A percentile compares a stretch with the other conserved stretches of the same genome.
phyloP scores from a whole-genome alignment of 1,140 invertebrate genomes.

The Globodera ellingtonae region DNA sequence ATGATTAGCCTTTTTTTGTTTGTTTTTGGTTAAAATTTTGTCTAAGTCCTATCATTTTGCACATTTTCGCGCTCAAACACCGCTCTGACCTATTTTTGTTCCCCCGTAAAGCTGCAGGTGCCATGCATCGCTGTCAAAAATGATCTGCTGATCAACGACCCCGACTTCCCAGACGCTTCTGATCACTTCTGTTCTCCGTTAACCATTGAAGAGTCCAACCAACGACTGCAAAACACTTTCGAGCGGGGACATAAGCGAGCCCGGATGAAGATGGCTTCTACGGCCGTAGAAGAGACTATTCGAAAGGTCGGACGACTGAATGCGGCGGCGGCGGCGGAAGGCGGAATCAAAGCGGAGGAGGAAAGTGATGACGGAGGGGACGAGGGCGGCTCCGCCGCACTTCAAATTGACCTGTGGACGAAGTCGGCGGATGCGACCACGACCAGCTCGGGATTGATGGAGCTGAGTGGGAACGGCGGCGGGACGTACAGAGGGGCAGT shows the following conservation, averaged over 20 bases:
- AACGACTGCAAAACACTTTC: slow-evolving; percentile 52
- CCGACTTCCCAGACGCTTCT: slow-evolving; percentile 52
- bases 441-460: not conserved
- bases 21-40: too few species aligned
- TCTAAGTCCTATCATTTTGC: not conserved
- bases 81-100: not conserved
- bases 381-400: not conserved
- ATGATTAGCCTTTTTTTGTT: too few species aligned
- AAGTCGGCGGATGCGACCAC: not conserved
- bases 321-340: slow-evolving; percentile 4
- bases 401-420: slow-evolving; percentile 2
- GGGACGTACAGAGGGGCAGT: not conserved
- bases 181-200: slow-evolving; percentile 54
- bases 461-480: not conserved
- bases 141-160: slow-evolving; percentile 55
- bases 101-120: slow-evolving; percentile 21
- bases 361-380: not conserved
- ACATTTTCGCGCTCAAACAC: not conserved
- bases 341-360: not conserved
- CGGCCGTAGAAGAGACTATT: slow-evolving; percentile 26
- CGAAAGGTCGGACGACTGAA: slow-evolving; percentile 20
- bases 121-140: slow-evolving; percentile 56
- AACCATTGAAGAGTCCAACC: slow-evolving; percentile 54
- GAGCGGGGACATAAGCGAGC: slow-evolving; percentile 54
- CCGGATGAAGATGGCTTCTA: slow-evolving; percentile 49